Conservation (phyloP, 35 echinoderm and acorn worm species). For the Chiridota heheva region DNA sequence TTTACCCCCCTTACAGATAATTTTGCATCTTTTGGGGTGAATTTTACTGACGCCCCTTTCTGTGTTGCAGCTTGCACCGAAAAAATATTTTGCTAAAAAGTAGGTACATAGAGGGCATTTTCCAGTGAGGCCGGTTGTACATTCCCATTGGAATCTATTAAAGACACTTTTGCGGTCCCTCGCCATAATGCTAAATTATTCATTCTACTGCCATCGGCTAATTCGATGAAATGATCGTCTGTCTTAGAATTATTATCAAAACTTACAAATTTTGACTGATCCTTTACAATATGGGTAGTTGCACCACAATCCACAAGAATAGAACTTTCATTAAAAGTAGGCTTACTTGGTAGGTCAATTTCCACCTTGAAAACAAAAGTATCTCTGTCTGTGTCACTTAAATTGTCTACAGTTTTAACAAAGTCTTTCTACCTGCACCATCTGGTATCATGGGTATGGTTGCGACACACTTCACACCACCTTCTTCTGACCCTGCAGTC, state of each 20-base stretch:
- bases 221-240: conserved; percentile 27
- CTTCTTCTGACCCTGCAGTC: conserved; percentile 17
- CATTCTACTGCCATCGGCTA: conserved; percentile 31
- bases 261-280: conserved; percentile 21
- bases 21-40: conserved; percentile 8
- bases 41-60: conserved; percentile 17
- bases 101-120: conserved; percentile 17
- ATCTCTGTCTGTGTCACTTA: not conserved
- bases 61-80: conserved; percentile 26
- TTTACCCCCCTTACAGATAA: not conserved
- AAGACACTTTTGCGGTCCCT: conserved; percentile 3
- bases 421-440: conserved; percentile 44
- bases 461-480: conserved; percentile 35
- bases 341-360: not conserved
- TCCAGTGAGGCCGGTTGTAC: conserved; percentile 7
- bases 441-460: conserved; percentile 17
- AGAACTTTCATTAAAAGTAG: not conserved
- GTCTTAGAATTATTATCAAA: conserved; percentile 21
- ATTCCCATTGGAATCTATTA: conserved; percentile 43
- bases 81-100: conserved; percentile 23
- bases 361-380: conserved; percentile 27
- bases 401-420: not conserved
- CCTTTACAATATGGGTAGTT: conserved; percentile 17
- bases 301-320: conserved; percentile 30
- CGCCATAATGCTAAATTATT: conserved; percentile 16